Conservation (phyloP, 2,113 vertebrate species). For the Sinosuthora webbiana region DNA sequence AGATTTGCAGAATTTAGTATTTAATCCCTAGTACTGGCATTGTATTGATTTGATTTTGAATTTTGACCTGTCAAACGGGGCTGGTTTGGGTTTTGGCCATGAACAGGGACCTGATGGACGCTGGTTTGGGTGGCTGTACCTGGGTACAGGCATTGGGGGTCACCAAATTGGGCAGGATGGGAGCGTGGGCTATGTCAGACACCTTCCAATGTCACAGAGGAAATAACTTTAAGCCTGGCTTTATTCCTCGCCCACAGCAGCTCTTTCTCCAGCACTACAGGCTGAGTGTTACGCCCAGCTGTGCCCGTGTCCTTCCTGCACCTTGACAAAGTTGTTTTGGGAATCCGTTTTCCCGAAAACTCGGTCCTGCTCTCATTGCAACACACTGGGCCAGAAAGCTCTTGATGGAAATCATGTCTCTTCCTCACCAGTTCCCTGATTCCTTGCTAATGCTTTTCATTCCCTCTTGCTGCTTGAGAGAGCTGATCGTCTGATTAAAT, state of each 20-base stretch:
- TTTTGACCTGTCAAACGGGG: rapidly evolving
- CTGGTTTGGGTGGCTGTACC: neutral
- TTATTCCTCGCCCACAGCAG: rapidly evolving
- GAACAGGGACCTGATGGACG: neutral
- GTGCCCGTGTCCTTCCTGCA: neutral
- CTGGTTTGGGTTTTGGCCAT: rapidly evolving
- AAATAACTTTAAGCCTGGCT: neutral
- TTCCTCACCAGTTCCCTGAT: conserved; percentile 52
- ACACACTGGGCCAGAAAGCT: conserved; percentile 5
- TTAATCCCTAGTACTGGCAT: neutral
- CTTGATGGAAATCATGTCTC: conserved; percentile 41
- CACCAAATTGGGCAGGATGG: rapidly evolving
- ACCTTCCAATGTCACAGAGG: neutral
- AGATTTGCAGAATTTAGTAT: neutral
- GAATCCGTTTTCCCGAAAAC: neutral
- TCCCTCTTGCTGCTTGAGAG: conserved; percentile 47
- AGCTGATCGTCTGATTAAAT: conserved; percentile 67
- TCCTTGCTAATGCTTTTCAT: conserved; percentile 56
- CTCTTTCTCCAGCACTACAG: neutral
- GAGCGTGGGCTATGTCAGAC: rapidly evolving
- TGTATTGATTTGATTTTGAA: neutral
- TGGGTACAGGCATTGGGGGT: rapidly evolving
- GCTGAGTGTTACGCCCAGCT: rapidly evolving
- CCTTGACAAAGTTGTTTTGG: conserved; percentile 24
- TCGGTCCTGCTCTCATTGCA: neutral